A percentile compares a stretch with the other conserved stretches of the same genome.
phyloP scores from a whole-genome alignment of 2,797 vertebrate species.

The Sebastes goodei region DNA sequence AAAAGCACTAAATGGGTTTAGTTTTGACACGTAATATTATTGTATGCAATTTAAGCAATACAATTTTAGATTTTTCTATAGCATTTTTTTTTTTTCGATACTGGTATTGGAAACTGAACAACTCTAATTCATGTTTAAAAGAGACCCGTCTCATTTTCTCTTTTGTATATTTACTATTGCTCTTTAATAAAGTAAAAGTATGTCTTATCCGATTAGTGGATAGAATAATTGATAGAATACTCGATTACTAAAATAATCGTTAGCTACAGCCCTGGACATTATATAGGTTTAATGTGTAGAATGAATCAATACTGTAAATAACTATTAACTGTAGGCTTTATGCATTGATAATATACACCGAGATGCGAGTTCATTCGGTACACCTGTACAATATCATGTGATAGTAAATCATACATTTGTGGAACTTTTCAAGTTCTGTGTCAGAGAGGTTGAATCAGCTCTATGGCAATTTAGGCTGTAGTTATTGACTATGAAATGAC shows the following conservation, averaged over 20 bases:
- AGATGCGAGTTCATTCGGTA: neutral
- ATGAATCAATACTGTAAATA: neutral
- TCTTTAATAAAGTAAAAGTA: neutral
- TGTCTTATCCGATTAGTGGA: neutral
- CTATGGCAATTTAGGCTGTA: neutral
- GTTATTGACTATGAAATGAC: neutral
- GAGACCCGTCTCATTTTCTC: no score
- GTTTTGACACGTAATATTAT: no score
- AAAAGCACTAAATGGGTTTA: no score
- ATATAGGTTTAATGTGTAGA: neutral
- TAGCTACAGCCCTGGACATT: neutral
- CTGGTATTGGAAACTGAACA: no score
- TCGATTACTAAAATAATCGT: neutral
- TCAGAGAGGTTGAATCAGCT: neutral
- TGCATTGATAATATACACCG: neutral
- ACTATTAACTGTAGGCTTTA: neutral
- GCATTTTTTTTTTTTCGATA: no score
- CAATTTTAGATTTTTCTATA: no score
- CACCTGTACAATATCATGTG: neutral
- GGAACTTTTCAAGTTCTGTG: neutral
- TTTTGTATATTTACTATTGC: neutral
- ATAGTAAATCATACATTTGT: neutral
- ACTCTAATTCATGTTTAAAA: no score
- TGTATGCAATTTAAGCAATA: neutral
- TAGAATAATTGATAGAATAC: neutral